phyloP scores from a whole-genome alignment of 37 sponge, comb jelly and placozoan genomes.

The Theonella swinhoei region DNA sequence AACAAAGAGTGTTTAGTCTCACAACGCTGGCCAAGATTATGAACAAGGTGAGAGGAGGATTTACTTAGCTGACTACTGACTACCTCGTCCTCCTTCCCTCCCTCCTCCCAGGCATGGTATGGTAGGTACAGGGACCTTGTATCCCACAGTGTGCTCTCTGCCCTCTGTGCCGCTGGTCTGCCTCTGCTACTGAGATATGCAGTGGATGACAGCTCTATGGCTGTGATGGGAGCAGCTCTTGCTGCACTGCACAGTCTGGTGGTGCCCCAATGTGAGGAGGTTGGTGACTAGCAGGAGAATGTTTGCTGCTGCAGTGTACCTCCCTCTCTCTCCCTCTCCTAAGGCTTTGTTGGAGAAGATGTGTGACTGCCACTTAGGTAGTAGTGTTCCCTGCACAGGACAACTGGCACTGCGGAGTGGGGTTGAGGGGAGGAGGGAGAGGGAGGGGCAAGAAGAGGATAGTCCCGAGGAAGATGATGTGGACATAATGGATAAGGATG shows the following conservation, averaged over 20 bases:
- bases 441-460: constrained; percentile 21
- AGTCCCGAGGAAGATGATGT: constrained; percentile 48
- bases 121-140: constrained; percentile 45
- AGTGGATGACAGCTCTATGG: constrained; percentile 64
- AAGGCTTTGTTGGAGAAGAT: constrained; percentile 47
- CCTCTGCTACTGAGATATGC: constrained; percentile 76
- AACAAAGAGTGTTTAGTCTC: constrained; percentile 79
- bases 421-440: constrained; percentile 21
- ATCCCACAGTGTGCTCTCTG: constrained; percentile 37
- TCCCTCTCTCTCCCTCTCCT: neutral
- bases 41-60: constrained; percentile 35
- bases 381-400: constrained; percentile 28
- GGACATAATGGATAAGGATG: constrained; percentile 55
- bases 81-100: neutral
- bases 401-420: constrained; percentile 5
- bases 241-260: constrained; percentile 55
- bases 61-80: neutral
- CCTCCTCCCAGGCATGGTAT: constrained; percentile 18
- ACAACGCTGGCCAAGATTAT: constrained; percentile 55
- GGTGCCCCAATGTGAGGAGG: constrained; percentile 64
- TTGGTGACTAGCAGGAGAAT: neutral
- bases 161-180: constrained; percentile 55
- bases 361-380: constrained; percentile 20
- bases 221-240: constrained; percentile 52
- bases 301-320: too few relatives aligned